Conservation (phyloP, 2,888 invertebrate species). For the Bedellia somnulentella region DNA sequence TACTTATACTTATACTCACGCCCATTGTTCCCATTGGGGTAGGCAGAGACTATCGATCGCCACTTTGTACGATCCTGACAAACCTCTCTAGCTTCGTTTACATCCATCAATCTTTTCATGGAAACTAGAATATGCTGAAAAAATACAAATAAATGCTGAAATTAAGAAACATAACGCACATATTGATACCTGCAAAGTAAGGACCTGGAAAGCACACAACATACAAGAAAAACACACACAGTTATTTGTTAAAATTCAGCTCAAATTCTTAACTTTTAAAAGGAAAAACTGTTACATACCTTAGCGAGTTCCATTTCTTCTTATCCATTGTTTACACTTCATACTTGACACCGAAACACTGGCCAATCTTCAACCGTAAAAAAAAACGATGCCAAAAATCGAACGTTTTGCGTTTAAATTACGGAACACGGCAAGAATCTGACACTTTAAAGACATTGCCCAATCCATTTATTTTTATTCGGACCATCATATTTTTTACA, state of each 20-base stretch:
- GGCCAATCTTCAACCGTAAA: constrained; percentile 39
- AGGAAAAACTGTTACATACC: constrained; percentile 29
- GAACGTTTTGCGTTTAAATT: neutral
- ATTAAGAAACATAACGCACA: no score
- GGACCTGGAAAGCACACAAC: constrained; percentile 37
- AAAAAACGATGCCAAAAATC: constrained; percentile 31
- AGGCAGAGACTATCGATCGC: no score
- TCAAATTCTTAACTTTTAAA: constrained; percentile 10
- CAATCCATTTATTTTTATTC: no score
- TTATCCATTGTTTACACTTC: constrained; percentile 6
- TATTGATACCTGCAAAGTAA: constrained; percentile 51
- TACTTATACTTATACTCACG: no score
- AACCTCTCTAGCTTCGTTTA: no score
- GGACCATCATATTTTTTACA: no score
- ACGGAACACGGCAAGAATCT: constrained; percentile 1
- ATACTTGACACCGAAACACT: constrained; percentile 28
- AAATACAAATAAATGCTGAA: no score
- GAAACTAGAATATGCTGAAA: no score
- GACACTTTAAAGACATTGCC: no score
- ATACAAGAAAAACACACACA: constrained; percentile 26
- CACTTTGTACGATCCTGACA: no score
- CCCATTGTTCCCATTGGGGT: no score
- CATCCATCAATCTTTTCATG: no score
- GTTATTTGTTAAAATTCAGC: constrained; percentile 19
- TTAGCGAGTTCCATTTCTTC: constrained; percentile 26